A percentile compares a stretch with the other conserved stretches of the same genome.
Conservation (phyloP, 2,888 invertebrate species). For the Catocala nupta region DNA sequence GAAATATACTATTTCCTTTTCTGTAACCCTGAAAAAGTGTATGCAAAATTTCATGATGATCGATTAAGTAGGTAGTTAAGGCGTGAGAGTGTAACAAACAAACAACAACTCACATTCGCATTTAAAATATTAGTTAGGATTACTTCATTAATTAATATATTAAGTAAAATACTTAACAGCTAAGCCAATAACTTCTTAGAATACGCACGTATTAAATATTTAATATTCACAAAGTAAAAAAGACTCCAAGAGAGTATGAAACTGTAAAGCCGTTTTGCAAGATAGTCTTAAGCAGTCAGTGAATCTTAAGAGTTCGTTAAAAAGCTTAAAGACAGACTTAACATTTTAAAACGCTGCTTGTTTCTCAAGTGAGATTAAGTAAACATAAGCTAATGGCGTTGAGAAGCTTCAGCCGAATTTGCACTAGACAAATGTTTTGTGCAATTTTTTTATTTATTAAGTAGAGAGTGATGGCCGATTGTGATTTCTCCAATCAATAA, state of each 20-base stretch:
- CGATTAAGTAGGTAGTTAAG: too few species aligned
- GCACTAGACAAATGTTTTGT: not conserved
- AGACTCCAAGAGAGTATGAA: slow-evolving; percentile 7
- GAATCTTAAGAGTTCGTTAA: slow-evolving; percentile 26
- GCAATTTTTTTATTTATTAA: not conserved
- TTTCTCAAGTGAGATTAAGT: slow-evolving; percentile 38
- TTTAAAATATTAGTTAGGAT: too few species aligned
- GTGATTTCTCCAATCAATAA: too few species aligned
- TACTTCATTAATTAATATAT: too few species aligned
- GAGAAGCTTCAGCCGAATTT: not conserved
- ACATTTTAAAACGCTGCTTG: slow-evolving; percentile 32
- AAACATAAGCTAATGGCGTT: slow-evolving; percentile 33
- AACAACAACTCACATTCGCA: too few species aligned
- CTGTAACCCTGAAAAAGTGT: too few species aligned
- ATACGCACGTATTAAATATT: not conserved
- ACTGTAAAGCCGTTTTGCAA: slow-evolving; percentile 14
- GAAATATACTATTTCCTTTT: too few species aligned
- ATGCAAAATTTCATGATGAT: too few species aligned
- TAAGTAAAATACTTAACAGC: too few species aligned
- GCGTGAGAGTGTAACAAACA: too few species aligned
- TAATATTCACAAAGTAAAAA: not conserved
- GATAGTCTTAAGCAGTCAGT: slow-evolving; percentile 26
- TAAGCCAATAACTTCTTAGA: too few species aligned
- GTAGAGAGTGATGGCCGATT: not conserved
- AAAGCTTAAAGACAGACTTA: slow-evolving; percentile 33